Conservation (phyloP, 2,797 vertebrate species). For the Sebastes diaconus region DNA sequence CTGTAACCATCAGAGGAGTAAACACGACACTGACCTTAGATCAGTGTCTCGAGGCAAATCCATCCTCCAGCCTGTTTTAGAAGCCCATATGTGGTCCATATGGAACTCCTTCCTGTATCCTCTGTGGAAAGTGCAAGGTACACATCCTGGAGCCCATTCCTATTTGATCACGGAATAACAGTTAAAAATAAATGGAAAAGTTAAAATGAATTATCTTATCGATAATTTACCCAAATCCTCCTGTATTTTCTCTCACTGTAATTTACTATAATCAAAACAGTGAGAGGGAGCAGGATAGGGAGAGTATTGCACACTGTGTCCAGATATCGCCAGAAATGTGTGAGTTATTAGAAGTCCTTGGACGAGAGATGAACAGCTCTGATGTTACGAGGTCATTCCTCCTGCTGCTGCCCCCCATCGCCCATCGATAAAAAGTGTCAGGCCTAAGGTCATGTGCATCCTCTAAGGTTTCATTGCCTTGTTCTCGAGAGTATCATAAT, state of each 20-base stretch:
- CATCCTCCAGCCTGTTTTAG: conserved; percentile 57
- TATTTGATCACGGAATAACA: conserved; percentile 35
- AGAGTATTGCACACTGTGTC: neutral
- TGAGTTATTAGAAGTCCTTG: neutral
- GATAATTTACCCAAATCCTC: neutral
- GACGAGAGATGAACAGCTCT: conserved; percentile 7
- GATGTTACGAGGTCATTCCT: conserved; percentile 16
- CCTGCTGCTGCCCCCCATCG: conserved; percentile 7
- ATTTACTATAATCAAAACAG: neutral
- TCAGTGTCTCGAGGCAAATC: conserved; percentile 73
- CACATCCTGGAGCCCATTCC: conserved; percentile 47
- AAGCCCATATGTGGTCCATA: conserved; percentile 78
- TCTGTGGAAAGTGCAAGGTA: conserved; percentile 59
- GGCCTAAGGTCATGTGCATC: conserved; percentile 15
- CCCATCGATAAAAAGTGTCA: conserved; percentile 29
- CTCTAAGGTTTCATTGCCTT: conserved; percentile 53
- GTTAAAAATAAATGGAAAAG: neutral
- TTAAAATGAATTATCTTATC: neutral
- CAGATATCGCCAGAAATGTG: neutral
- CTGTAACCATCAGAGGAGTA: conserved; percentile 77
- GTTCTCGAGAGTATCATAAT: conserved; percentile 54
- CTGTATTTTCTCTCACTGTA: neutral
- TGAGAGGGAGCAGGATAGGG: neutral
- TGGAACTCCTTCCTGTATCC: conserved; percentile 69
- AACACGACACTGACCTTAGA: conserved; percentile 75